These are phyloP conservation scores for Dolomedes plantarius DNA, from an alignment of 2,888 invertebrate species.

Conservation along the genomic window DNA sequence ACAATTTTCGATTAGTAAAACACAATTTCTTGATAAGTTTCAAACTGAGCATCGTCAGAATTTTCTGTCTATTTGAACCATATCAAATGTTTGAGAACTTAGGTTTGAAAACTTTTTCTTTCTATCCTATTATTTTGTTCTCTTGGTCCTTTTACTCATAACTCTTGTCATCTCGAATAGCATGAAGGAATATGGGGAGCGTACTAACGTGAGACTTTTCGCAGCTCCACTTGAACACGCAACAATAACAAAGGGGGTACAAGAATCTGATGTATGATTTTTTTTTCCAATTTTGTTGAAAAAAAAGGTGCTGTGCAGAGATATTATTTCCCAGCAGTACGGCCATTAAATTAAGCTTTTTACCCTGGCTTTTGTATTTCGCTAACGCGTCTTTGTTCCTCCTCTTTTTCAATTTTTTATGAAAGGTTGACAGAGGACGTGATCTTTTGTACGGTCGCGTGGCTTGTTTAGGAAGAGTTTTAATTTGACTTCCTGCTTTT, in stretches of 20 bases:
- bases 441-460: background rate
- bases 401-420: too few species aligned
- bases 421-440: too few species aligned
- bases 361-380: background rate
- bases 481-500: background rate
- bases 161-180: constrained; percentile 6
- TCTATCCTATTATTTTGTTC: too few species aligned
- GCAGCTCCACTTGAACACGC: constrained; percentile 19
- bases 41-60: too few species aligned
- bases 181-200: too few species aligned
- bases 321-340: background rate
- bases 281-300: background rate
- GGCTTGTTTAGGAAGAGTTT: background rate
- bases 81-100: too few species aligned
- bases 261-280: background rate
- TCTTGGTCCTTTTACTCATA: constrained; percentile 17
- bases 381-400: too few species aligned
- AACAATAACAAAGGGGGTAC: background rate
- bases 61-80: too few species aligned
- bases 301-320: background rate
- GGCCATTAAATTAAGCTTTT: background rate
- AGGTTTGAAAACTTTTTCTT: too few species aligned
- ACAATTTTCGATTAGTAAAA: too few species aligned
- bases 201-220: background rate
- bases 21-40: too few species aligned